phyloP scores from a whole-genome alignment of 2,797 vertebrate species.

The Anguilla pacifica region DNA sequence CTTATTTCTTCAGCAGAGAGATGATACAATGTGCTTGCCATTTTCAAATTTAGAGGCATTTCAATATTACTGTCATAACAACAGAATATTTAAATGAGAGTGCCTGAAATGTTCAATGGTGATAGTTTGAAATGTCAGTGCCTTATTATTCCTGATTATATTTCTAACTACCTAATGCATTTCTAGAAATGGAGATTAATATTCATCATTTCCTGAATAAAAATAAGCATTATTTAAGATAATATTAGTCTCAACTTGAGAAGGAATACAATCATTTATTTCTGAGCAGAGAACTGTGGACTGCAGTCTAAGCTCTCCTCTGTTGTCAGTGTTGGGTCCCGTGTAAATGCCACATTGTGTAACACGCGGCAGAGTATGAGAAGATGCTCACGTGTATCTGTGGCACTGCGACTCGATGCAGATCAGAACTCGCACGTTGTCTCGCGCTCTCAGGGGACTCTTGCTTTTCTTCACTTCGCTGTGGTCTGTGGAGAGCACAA shows the following conservation, averaged over 20 bases:
- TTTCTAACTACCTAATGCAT: not conserved
- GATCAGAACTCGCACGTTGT: conserved; percentile 85
- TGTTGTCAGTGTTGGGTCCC: not conserved
- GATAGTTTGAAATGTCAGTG: not conserved
- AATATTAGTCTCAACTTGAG: not conserved
- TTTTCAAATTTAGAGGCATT: not conserved
- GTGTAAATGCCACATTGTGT: not conserved
- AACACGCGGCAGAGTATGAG: not conserved
- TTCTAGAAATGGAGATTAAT: not conserved
- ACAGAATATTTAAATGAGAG: not conserved
- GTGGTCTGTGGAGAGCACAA: conserved; percentile 75
- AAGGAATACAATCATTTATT: too few species aligned
- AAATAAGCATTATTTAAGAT: not conserved
- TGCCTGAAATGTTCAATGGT: not conserved
- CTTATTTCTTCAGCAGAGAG: not conserved
- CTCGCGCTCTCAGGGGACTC: conserved; percentile 80
- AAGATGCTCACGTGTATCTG: conserved; percentile 82
- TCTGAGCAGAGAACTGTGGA: not conserved
- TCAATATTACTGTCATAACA: not conserved
- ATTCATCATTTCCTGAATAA: not conserved
- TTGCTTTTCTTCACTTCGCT: conserved; percentile 85
- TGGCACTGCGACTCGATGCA: conserved; percentile 95
- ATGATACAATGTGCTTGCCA: not conserved
- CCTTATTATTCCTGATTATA: not conserved
- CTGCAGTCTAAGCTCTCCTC: not conserved